A percentile compares a stretch with the other conserved stretches of the same genome.
Conservation (phyloP, 2,797 vertebrate species). For the Anguilla marmorata region DNA sequence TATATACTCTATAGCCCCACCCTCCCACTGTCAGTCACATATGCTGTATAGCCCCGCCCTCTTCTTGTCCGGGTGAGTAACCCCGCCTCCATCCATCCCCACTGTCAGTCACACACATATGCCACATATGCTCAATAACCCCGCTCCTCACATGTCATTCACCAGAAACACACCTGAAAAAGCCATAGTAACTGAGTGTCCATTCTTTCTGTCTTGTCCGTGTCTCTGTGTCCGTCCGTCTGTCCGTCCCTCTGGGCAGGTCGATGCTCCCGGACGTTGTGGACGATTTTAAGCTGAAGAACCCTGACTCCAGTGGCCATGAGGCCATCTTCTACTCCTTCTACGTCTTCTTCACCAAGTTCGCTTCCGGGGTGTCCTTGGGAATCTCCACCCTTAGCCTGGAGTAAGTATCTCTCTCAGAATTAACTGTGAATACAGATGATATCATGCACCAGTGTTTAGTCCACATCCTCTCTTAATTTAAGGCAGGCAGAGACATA, state of each 20-base stretch:
- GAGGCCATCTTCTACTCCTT: conserved; percentile 98
- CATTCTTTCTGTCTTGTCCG: background rate
- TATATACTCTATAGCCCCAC: no score
- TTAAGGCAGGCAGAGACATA: no score
- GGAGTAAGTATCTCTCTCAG: conserved; percentile 76
- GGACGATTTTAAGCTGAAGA: conserved; percentile 90
- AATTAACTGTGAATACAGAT: no score
- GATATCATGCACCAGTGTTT: no score
- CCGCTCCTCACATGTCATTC: background rate
- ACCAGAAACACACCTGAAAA: background rate
- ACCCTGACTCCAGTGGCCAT: conserved; percentile 79
- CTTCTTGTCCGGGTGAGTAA: conserved; percentile 87
- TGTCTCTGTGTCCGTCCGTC: background rate
- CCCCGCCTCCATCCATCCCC: background rate
- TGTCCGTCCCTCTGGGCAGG: conserved; percentile 64
- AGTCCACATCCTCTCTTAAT: no score
- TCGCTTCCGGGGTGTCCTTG: conserved; percentile 91
- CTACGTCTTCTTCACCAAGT: conserved; percentile 98
- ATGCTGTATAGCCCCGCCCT: conserved; percentile 67
- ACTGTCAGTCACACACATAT: background rate
- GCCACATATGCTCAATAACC: background rate
- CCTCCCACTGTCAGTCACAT: no score
- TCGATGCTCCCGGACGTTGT: conserved; percentile 96
- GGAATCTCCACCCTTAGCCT: conserved; percentile 95
- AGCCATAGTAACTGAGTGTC: background rate